Evolutionary conservation across 2,888 invertebrate genomes (phyloP).

Genomic region (Ariolimax columbianus): DNA sequence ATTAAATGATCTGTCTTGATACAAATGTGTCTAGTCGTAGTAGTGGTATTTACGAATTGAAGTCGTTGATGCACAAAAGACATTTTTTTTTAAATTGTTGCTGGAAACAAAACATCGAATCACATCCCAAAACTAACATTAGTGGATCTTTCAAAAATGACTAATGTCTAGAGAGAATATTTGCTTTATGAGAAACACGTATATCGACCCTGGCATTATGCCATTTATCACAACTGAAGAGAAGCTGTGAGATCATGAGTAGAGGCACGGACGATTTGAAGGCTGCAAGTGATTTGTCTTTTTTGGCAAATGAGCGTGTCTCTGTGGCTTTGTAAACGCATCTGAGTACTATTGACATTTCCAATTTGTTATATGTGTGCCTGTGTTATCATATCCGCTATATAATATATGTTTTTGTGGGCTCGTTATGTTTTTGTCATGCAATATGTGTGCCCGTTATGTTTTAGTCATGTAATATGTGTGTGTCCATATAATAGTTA

Average conservation of each 20-base stretch:
- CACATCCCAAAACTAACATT: background rate
- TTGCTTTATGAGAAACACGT: background rate
- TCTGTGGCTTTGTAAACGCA: background rate
- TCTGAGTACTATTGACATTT: background rate
- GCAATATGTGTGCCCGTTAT: too few species aligned
- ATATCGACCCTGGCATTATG: constrained; percentile 4
- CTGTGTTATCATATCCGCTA: too few species aligned
- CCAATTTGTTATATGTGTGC: background rate
- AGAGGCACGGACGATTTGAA: constrained; percentile 4
- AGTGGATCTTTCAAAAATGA: background rate
- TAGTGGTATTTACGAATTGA: too few species aligned
- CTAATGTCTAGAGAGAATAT: constrained; percentile 4
- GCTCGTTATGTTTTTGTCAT: background rate
- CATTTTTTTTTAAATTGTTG: too few species aligned
- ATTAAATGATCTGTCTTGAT: too few species aligned
- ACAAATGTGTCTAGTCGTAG: too few species aligned
- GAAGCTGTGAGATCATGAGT: background rate
- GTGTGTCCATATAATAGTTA: too few species aligned
- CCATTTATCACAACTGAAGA: constrained; percentile 1
- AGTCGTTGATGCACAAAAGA: too few species aligned
- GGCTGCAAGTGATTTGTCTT: background rate
- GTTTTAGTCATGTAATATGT: too few species aligned
- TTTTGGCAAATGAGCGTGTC: background rate
- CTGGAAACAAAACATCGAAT: background rate
- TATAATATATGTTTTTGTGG: background rate